Evolutionary conservation across 2,888 invertebrate species (phyloP), one percentile per base, ranked within the genome.

Genomic region (Lamellibrachia satsuma): DNA sequence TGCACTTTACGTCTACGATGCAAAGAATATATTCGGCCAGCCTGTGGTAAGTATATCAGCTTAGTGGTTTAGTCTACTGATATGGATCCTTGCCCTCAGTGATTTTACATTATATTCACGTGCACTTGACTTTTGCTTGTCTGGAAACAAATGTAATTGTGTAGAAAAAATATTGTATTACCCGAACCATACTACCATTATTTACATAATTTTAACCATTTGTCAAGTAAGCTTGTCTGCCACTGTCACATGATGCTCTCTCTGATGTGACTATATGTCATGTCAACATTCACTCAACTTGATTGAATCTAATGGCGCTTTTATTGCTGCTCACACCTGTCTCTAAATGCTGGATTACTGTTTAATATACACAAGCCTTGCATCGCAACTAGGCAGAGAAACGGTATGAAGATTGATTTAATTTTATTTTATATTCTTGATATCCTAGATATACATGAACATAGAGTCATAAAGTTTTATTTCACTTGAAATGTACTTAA

Each of bases 1-100:
- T 93, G 96, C 96, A 9, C 94, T 96, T n/a, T 96, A 96, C 94
- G 94, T 96, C 75, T 96, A 95, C 93, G 95, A 96, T 93, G 95
- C 95, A 52, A 94, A 94, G 92, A 95, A 94, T 90, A 94, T 95
- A 90, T 94, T 95, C 93, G 94, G 95, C n/a, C 93, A 94, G 90
- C 94, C 95, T 7, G 95, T 96, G 95, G 96, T 96, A 93, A 94
- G 96, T 95, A 91, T n/a, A 39, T 90, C 22, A 75, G 0, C n/a
- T 75, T 75, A 22, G 6, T 15, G 75, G 15, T 60, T 60, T 60
- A 22, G 15, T 60, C 4, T 60, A 15, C 75, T 75, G n/a, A 75
- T 22, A 15, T 22, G 15, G 75, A n/a, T 75, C n/a, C 75, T 22
- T 22, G 4, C 3, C 15, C 75, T 75, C 75, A 75, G 22, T 75